Evolutionary conservation across 1,140 invertebrate genomes (phyloP), one percentile per base, ranked within the genome.

Genomic region (Apis dorsata): DNA sequence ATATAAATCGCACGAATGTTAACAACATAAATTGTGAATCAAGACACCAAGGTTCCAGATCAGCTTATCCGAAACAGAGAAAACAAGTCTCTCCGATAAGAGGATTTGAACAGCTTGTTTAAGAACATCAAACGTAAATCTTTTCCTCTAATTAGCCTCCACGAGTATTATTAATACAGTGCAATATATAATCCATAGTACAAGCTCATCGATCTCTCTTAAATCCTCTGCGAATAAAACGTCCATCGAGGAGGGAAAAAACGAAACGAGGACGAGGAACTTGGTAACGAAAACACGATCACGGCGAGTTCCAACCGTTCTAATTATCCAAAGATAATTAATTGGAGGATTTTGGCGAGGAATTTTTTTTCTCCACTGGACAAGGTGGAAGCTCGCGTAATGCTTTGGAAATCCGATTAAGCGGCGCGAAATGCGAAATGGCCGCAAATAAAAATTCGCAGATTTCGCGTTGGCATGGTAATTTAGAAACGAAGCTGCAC

Each of bases 351-450:
- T 4, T 19, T 9, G 49, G 34, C 0, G 34, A 3, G 34, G 34
- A 44, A 44, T 44, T 44, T 44, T 44, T 44, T 70, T n/a, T 70
- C 49, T 13, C 53, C 68, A 0, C 34, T 34, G 34, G 34, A 34
- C 5, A 2, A 34, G 34, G 3, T 44, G 15, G 34, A 62, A 24
- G 4, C 3, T 8, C 24, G 59, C 21, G 13, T 62, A 75, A 62
- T 24, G n/a, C 57, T 21, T 44, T 51, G 60, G n/a, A 62, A 75
- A 75, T 75, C 72, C 59, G 72, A 75, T 75, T 62, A 75, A 57
- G 72, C 34, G 34, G 21, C 21, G 57, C 9, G 59, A 24, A 12
- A 17, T 15, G 21, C 28, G 49, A 34, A 34, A 34, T 34, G 15
- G 44, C 19, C 13, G 57, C 28, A 5, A 62, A 75, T 75, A 59